A percentile compares a stretch with the other conserved stretches of the same genome.
Evolutionary conservation across 2,113 vertebrate species (phyloP).

Genomic region (Cebus imitator): DNA sequence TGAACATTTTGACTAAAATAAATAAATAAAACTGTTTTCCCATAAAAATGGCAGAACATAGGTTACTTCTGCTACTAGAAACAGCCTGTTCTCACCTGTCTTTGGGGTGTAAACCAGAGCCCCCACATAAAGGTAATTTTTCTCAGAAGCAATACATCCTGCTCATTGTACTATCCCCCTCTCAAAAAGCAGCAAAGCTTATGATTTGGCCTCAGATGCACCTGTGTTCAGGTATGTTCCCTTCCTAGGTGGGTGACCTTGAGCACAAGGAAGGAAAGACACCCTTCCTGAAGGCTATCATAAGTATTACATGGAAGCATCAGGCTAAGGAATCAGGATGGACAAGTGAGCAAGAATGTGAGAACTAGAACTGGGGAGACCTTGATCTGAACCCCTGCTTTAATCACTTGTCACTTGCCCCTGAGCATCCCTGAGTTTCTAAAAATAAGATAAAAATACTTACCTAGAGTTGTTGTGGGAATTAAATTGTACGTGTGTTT

Average conservation of each 20-base stretch:
- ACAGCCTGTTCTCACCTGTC: not conserved
- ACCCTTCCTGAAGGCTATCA: not conserved
- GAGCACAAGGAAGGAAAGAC: not conserved
- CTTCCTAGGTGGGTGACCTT: not conserved
- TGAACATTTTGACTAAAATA: not conserved
- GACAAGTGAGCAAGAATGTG: not conserved
- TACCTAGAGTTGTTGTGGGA: not conserved
- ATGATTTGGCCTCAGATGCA: not conserved
- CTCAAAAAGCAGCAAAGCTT: not conserved
- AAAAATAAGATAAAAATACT: not conserved
- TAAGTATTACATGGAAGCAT: not conserved
- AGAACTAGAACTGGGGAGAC: not conserved
- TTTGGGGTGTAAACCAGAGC: not conserved
- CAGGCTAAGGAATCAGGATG: not conserved
- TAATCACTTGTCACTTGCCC: not conserved
- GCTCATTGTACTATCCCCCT: accelerated
- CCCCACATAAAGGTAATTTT: not conserved
- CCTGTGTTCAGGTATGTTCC: not conserved
- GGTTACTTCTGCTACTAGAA: not conserved
- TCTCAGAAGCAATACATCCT: not conserved
- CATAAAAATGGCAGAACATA: not conserved
- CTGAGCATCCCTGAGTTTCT: not conserved
- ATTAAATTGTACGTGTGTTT: not conserved
- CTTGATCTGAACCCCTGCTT: not conserved
- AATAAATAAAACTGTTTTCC: not conserved